phyloP scores from a whole-genome alignment of 2,888 invertebrate genomes.

The Philereme transversata region DNA sequence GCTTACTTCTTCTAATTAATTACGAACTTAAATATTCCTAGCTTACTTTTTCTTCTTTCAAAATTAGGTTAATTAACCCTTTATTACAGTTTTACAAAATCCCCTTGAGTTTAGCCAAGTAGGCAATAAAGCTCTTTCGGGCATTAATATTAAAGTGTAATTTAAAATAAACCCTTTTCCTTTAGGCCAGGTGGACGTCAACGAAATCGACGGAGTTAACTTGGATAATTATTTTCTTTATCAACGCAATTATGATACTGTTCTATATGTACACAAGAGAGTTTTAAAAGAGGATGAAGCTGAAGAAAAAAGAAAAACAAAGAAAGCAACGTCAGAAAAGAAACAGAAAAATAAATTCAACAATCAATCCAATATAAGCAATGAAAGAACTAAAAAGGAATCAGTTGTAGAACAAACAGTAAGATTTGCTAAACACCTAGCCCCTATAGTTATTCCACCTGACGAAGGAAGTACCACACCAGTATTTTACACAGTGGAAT shows the following conservation, averaged over 20 bases:
- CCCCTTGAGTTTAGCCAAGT: constrained; percentile 17
- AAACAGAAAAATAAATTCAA: constrained; percentile 32
- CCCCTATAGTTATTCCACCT: constrained; percentile 66
- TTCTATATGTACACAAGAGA: constrained; percentile 69
- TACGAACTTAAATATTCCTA: constrained; percentile 16
- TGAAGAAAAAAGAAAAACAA: constrained; percentile 31
- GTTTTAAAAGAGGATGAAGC: constrained; percentile 41
- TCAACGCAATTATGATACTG: constrained; percentile 59
- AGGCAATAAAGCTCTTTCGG: constrained; percentile 18
- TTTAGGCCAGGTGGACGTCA: constrained; percentile 29
- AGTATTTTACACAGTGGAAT: constrained; percentile 64
- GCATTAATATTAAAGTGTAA: constrained; percentile 21
- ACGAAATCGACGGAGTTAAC: constrained; percentile 57
- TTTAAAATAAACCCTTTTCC: constrained; percentile 22
- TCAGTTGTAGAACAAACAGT: constrained; percentile 66
- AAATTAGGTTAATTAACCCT: constrained; percentile 28
- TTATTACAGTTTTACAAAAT: constrained; percentile 26
- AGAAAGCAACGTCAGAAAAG: constrained; percentile 29
- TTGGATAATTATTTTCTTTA: constrained; percentile 64
- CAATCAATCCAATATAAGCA: constrained; percentile 28
- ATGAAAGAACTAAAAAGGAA: constrained; percentile 45
- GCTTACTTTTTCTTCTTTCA: constrained; percentile 6
- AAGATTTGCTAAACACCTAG: constrained; percentile 64
- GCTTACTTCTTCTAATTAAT: constrained; percentile 17
- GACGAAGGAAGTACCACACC: constrained; percentile 48